phyloP scores from a whole-genome alignment of 2,797 vertebrate species.

The Philypnodon macrostomus region DNA sequence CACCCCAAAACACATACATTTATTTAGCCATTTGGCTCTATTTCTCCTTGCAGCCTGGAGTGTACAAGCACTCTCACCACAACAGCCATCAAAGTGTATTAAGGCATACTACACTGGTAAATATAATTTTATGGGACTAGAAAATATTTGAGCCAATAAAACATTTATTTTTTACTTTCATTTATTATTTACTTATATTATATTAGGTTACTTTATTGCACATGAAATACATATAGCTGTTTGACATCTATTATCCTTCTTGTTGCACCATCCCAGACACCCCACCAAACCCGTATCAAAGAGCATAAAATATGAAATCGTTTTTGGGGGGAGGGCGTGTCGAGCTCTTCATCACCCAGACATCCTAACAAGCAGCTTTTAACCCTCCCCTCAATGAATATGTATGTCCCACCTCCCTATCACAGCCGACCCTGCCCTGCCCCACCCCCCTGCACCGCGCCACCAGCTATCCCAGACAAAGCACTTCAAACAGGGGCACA shows the following conservation, averaged over 20 bases:
- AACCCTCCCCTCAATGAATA: slow-evolving; percentile 68
- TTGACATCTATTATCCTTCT: slow-evolving; percentile 7
- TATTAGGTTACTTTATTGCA: neutral
- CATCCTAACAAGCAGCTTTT: slow-evolving; percentile 62
- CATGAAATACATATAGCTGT: neutral
- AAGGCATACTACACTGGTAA: neutral
- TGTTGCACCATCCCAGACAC: neutral
- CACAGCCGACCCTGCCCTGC: slow-evolving; percentile 4
- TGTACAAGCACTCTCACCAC: slow-evolving; percentile 4
- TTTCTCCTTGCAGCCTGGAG: neutral
- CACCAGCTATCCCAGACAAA: slow-evolving; percentile 70
- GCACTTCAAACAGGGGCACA: slow-evolving; percentile 72
- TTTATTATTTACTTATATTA: no score
- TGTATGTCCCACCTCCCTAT: slow-evolving; percentile 45
- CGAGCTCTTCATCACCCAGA: slow-evolving; percentile 56
- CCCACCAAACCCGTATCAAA: slow-evolving; percentile 46
- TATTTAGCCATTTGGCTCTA: neutral
- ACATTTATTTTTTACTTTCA: no score
- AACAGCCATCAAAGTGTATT: neutral
- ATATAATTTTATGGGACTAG: neutral
- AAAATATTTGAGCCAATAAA: no score
- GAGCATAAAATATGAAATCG: slow-evolving; percentile 36
- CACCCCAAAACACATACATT: no score
- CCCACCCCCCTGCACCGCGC: slow-evolving; percentile 35
- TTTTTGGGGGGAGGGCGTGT: slow-evolving; percentile 33